Base-by-base conservation (phyloP, 92 coral and sea anemone species). In the Virgularia gustaviana region DNA sequence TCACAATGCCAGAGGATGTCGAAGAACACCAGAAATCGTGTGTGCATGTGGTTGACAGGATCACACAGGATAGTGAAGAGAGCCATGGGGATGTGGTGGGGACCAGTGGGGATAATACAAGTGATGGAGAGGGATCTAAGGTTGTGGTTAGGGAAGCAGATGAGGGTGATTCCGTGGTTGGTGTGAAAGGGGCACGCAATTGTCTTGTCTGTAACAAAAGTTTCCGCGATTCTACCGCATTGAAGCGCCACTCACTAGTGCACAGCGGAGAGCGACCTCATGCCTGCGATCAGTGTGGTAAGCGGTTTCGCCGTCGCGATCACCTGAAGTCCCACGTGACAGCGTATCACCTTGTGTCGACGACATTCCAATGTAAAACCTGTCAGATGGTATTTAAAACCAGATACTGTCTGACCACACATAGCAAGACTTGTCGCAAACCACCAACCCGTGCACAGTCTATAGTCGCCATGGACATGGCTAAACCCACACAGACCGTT, bases 241-340 rank as follows among this genome's bases (percentile, higher is more conserved):
- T 68, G 39, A 68, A 49, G 33, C 57, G 75, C 13, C 75, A 68
- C 34, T 49, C 62, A 15, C 39, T 68, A 31, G 75, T 68, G n/a
- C 75, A 68, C 45, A 68, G 61, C 42, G 75, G 75, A 25, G 75
- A 68, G 22, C 60, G 75, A 16, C 75, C 75, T 2, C 75, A 68
- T 47, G 44, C 75, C 6, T 68, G 75, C 30, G 38, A 9, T 2
- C 45, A 68, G 6, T 68, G 75, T 27, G 75, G 36, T 10, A 68
- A 68, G 39, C 59, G 60, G 22, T 68, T 68, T 35, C 75, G 75
- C 32, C 75, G 75, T 28, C 75, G 75, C 61, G 75, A 68, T 68
- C 75, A 68, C 25, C 61, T 68, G 2, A 68, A 68, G 61, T 35
- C 75, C 0, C 75, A 68, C 61, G 75, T 45, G 42, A 68, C 34